Evolutionary conservation across 2,797 vertebrate genomes (phyloP), one percentile per base, ranked within the genome.

Genomic region (Propithecus deckenii): DNA sequence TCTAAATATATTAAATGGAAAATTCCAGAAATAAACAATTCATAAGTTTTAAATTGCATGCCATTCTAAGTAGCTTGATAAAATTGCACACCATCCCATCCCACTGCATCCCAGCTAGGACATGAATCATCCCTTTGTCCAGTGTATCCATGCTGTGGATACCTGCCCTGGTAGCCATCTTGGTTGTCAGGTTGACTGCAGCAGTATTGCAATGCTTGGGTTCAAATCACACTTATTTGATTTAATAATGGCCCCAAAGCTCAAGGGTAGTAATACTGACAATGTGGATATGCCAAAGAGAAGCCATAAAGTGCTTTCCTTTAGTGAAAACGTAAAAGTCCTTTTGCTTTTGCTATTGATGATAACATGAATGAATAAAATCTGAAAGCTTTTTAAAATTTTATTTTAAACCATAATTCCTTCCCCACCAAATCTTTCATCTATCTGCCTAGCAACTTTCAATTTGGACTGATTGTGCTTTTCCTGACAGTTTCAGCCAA

Each of bases 401-500:
- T 86, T 69, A 75, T 74, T 95, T 93, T 72, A 97, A 91, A 75
- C 11, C 15, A 4, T 83, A 85, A 79, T 95, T 90, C 57, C 57
- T 94, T 79, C 57, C 20, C 18, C 22, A 74, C 35, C 38, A 61
- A 75, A 83, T 81, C 96, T 83, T 83, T 96, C 80, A 81, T 95
- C 76, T 85, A 30, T 67, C 81, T 80, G 55, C 88, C 71, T 75
- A 87, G 38, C 4, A 18, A 89, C 61, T 67, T 96, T 92, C 86
- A 67, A 12, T 95, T 95, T 85, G 84, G 30, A 85, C 75, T 87
- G 74, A 91, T 84, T 89, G 5, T 61, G 74, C 50, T 94, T 90
- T 97, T 97, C 95, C 96, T 98, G 94, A 94, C 67, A 79, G 97
- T 75, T 96, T 72, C 85, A 96, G 97, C 93, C 94, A 94, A 43